These are phyloP conservation scores for Hemibagrus wyckioides DNA, from an alignment of 2,113 vertebrate species.

Conservation along the genomic window DNA sequence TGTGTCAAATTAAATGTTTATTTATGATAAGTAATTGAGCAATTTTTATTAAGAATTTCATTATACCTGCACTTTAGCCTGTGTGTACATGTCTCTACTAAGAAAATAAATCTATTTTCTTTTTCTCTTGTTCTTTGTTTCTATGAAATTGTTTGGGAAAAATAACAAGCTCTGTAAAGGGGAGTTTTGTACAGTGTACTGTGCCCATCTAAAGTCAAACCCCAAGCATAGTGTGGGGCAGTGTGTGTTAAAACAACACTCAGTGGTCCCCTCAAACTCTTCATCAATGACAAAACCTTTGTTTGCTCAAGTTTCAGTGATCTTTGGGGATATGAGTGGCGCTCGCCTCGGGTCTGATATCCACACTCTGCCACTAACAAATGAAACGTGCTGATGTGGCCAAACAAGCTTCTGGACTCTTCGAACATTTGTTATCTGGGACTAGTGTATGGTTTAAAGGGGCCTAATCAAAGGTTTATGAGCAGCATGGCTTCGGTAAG, in stretches of 20 bases:
- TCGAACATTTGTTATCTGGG: constrained; percentile 18
- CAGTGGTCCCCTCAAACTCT: neutral
- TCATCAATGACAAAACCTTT: constrained; percentile 13
- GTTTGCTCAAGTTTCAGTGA: constrained; percentile 39
- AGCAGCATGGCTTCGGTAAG: neutral
- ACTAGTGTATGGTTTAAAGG: constrained; percentile 13
- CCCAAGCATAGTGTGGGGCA: neutral
- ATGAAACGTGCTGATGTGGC: constrained; percentile 45
- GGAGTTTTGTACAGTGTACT: neutral
- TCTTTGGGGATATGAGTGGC: constrained; percentile 28
- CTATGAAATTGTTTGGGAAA: neutral
- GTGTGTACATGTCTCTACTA: neutral
- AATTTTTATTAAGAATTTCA: neutral
- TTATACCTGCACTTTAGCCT: neutral
- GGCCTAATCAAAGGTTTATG: constrained; percentile 16
- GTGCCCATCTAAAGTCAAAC: neutral
- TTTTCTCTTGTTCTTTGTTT: neutral
- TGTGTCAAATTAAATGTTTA: neutral
- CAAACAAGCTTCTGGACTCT: constrained; percentile 39
- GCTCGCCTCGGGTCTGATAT: neutral
- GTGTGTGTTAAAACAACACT: constrained; percentile 22
- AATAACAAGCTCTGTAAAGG: neutral
- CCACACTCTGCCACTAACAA: constrained; percentile 16
- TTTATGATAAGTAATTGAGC: neutral
- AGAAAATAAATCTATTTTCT: neutral